These are phyloP conservation scores for Paramuricea clavata DNA, from an alignment of 92 coral and sea anemone genomes.

Conservation along the genomic window DNA sequence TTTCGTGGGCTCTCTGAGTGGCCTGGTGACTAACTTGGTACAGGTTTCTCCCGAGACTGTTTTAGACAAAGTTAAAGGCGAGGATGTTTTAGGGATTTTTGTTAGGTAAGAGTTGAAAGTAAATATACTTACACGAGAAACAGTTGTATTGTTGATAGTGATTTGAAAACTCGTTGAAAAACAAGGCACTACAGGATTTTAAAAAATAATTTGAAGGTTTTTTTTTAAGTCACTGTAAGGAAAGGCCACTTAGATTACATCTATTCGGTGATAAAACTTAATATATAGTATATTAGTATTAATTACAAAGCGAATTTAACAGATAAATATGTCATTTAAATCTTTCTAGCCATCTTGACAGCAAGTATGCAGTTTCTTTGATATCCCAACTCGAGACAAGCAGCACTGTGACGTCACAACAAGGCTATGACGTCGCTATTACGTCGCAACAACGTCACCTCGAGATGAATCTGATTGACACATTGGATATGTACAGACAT, in stretches of 20 bases:
- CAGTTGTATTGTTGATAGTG: too few species aligned
- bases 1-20: conserved; percentile 78
- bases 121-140: too few species aligned
- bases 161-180: too few species aligned
- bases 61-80: conserved; percentile 75
- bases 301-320: neutral
- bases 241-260: too few species aligned
- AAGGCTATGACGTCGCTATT: neutral
- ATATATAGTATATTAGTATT: too few species aligned
- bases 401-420: neutral
- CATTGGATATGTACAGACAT: conserved; percentile 79
- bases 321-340: neutral
- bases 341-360: conserved; percentile 35
- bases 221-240: too few species aligned
- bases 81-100: conserved; percentile 62
- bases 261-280: too few species aligned
- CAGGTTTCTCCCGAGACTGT: conserved; percentile 69
- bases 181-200: too few species aligned
- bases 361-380: conserved; percentile 17
- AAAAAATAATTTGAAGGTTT: too few species aligned
- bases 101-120: conserved; percentile 69
- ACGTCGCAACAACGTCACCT: conserved; percentile 41
- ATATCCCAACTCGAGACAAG: conserved; percentile 18
- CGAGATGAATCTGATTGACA: conserved; percentile 58
- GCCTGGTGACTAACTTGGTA: conserved; percentile 76